Conservation (phyloP, 2,888 invertebrate species). For the Agrypnus murinus region DNA sequence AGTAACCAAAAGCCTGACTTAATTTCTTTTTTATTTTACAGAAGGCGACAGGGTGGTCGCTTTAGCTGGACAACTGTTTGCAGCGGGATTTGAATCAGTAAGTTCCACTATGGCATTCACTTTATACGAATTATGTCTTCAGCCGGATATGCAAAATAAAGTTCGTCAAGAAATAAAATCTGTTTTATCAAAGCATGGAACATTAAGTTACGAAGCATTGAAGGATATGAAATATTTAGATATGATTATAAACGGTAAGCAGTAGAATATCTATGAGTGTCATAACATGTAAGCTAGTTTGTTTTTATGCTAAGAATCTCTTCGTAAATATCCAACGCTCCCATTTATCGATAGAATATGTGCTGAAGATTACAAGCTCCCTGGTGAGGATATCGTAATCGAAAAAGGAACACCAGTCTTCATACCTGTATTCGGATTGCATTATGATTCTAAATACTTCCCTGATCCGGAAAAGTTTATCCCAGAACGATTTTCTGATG, state of each 20-base stretch:
- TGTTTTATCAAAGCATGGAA: conserved; percentile 64
- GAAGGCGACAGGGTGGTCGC: conserved; percentile 67
- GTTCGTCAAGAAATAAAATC: conserved; percentile 70
- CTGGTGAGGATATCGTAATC: conserved; percentile 59
- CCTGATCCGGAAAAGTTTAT: conserved; percentile 72
- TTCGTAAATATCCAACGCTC: conserved; percentile 69
- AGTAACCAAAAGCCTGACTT: too few species aligned
- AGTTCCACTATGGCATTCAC: conserved; percentile 71
- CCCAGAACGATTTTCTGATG: conserved; percentile 73
- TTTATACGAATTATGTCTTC: conserved; percentile 70
- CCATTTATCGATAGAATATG: conserved; percentile 63
- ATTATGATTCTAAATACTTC: conserved; percentile 72
- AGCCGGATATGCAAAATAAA: conserved; percentile 71
- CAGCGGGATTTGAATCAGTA: conserved; percentile 74
- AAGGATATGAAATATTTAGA: conserved; percentile 73
- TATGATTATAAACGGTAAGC: conserved; percentile 70
- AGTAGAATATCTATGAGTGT: too few species aligned
- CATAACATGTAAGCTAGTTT: too few species aligned
- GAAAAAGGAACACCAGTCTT: conserved; percentile 66
- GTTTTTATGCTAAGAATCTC: conserved; percentile 69
- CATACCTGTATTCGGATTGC: conserved; percentile 66
- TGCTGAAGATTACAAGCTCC: conserved; percentile 61
- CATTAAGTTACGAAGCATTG: conserved; percentile 70
- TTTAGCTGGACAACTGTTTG: conserved; percentile 72
- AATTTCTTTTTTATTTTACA: too few species aligned